These are phyloP conservation scores for Poeciliopsis presidionis DNA, from an alignment of 2,797 vertebrate species.

Conservation along the genomic window DNA sequence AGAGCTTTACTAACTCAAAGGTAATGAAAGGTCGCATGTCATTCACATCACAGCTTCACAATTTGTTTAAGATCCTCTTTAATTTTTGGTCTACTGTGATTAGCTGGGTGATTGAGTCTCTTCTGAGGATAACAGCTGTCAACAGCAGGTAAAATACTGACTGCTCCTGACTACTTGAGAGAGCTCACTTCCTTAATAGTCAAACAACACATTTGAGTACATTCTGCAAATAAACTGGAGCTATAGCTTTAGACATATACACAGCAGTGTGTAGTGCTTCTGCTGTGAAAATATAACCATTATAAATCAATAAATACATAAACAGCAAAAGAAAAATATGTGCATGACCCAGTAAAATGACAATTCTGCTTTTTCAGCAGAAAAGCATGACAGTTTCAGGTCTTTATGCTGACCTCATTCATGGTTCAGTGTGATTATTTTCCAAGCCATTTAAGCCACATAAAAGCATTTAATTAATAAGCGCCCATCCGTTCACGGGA, in stretches of 20 bases:
- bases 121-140: neutral
- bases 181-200: neutral
- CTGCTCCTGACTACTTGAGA: neutral
- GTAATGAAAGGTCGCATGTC: neutral
- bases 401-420: constrained; percentile 65
- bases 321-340: constrained; percentile 33
- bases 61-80: neutral
- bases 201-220: neutral
- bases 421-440: constrained; percentile 66
- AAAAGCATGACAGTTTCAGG: constrained; percentile 39
- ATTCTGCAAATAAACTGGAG: constrained; percentile 7
- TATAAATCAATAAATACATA: constrained; percentile 37
- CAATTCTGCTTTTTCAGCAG: constrained; percentile 52
- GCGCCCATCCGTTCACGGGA: constrained; percentile 58
- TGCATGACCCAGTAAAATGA: constrained; percentile 30
- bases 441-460: constrained; percentile 73
- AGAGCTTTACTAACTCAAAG: neutral
- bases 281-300: neutral
- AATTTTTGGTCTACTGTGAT: neutral
- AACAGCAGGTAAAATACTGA: neutral
- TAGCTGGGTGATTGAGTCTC: neutral
- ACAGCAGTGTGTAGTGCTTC: neutral
- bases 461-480: constrained; percentile 80
- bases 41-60: neutral
- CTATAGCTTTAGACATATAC: constrained; percentile 7